Evolutionary conservation across 2,113 vertebrate species (phyloP).

Genomic region (Jaculus jaculus): DNA sequence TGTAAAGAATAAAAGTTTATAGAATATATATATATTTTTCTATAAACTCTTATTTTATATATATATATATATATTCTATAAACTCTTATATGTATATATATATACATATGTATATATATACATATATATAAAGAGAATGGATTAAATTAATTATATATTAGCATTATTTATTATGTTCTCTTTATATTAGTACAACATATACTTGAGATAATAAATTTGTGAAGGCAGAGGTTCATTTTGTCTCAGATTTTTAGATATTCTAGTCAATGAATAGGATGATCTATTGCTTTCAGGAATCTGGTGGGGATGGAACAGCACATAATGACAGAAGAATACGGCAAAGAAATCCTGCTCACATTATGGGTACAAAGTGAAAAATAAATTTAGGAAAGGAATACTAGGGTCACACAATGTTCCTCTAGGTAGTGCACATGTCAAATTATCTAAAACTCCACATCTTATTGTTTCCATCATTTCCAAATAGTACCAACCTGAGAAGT

Average conservation of each 20-base stretch:
- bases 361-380: background rate
- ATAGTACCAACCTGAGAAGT: background rate
- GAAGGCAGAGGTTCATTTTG: background rate
- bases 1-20: background rate
- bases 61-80: too few relatives aligned
- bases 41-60: too few relatives aligned
- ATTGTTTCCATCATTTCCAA: background rate
- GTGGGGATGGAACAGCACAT: background rate
- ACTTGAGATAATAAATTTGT: background rate
- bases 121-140: too few relatives aligned
- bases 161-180: background rate
- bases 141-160: background rate
- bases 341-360: background rate
- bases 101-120: too few relatives aligned
- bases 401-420: background rate
- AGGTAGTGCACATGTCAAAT: background rate
- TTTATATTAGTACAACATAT: background rate
- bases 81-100: too few relatives aligned
- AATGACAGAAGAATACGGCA: background rate
- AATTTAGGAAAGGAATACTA: too few relatives aligned
- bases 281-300: background rate
- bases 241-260: background rate
- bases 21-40: too few relatives aligned
- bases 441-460: background rate
- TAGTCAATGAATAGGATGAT: too few relatives aligned